Evolutionary conservation across 1,140 invertebrate genomes (phyloP), one percentile per base, ranked within the genome.

Genomic region (Polypedilum pembai): DNA sequence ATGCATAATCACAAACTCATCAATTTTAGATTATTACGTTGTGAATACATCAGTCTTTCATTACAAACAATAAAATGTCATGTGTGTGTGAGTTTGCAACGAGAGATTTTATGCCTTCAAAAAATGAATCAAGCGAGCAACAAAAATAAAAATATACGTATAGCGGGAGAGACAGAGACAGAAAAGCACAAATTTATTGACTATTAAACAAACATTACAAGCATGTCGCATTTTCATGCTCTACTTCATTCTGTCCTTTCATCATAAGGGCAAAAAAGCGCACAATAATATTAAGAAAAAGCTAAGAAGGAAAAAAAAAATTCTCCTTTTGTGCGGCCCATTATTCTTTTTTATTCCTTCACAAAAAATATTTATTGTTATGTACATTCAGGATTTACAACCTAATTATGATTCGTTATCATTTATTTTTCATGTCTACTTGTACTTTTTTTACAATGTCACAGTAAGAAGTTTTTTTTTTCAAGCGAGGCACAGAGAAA

Each of bases 341-440:
- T 56, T 56, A 56, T 56, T 56, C 45, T 56, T 56, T 56, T 56
- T 56, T 56, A 56, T 56, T 56, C 45, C 45, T 56, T 56, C 15
- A 15, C 12, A 56, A 56, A 56, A 56, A 56, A 56, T 56, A 56
- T 56, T 56, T 56, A 56, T 56, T 56, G 20, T 69, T 69, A 21
- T 21, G 65, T 69, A 18, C 20, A 69, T 69, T 69, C 17, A 69
- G 65, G 65, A 69, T 69, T 69, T 69, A 69, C 65, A 69, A 69
- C 65, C 65, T 69, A 69, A 69, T 69, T 69, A 69, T 69, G 65
- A 69, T 69, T 69, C 65, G 65, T 69, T 69, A 69, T 69, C 65
- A 69, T 69, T 21, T 7, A 10, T 18, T 69, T 21, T 18, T 66
- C 65, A 8, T 20, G 10, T 20, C 17, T 33, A 33, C 17, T 20